Percentiles rank a stretch among this genome's conserved stretches.
These are phyloP conservation scores for Coilia nasus DNA, from an alignment of 2,797 vertebrate genomes.

Conservation along the genomic window DNA sequence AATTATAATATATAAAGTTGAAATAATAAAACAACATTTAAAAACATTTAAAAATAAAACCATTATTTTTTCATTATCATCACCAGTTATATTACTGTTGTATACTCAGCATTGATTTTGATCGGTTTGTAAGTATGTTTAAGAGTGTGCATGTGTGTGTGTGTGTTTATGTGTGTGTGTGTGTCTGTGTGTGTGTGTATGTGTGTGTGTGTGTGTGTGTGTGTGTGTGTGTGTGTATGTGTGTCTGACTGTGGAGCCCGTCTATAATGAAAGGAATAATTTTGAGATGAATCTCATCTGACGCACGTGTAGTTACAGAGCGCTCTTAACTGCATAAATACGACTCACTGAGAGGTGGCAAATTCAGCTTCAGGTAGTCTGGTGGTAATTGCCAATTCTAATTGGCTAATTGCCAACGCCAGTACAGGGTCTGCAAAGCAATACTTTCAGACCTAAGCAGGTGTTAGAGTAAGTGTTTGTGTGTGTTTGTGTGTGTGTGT, in stretches of 20 bases:
- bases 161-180: neutral
- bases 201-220: neutral
- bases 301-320: neutral
- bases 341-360: neutral
- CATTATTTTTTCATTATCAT: too few species aligned
- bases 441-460: neutral
- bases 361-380: neutral
- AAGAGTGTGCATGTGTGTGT: neutral
- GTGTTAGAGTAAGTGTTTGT: neutral
- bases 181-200: neutral
- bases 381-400: neutral
- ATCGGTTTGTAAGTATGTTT: too few species aligned
- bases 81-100: too few species aligned
- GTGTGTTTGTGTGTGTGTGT: constrained; percentile 3
- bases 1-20: too few species aligned
- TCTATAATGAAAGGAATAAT: neutral
- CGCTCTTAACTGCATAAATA: neutral
- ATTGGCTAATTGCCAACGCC: neutral
- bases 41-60: too few species aligned
- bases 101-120: too few species aligned
- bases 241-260: neutral
- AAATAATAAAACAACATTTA: too few species aligned
- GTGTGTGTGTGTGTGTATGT: constrained; percentile 5
- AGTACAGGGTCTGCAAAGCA: neutral
- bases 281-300: constrained; percentile 4